Conservation (phyloP, 2,113 vertebrate species). For the Seriola dumerili region DNA sequence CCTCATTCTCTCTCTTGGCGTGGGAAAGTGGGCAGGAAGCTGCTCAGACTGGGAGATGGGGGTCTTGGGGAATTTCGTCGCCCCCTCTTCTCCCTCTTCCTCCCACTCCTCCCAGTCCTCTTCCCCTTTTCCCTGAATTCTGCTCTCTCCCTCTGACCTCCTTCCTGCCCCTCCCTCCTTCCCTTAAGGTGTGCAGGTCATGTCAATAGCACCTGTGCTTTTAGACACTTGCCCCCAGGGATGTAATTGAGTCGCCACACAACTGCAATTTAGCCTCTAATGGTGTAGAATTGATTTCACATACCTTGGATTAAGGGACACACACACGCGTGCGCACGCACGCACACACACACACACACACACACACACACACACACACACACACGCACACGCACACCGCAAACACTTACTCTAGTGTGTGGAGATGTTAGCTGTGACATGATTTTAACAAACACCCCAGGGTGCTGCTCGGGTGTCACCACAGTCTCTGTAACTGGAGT, state of each 20-base stretch:
- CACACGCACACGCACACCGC: neutral
- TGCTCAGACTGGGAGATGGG: slow-evolving; percentile 54
- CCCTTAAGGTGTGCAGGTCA: slow-evolving; percentile 12
- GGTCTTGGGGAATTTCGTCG: slow-evolving; percentile 64
- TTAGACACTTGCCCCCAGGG: slow-evolving; percentile 23
- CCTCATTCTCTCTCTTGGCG: slow-evolving; percentile 24
- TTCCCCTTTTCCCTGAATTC: neutral
- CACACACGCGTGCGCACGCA: neutral
- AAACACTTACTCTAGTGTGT: neutral
- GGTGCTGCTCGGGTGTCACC: neutral
- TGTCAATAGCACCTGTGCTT: slow-evolving; percentile 37
- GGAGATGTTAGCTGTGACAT: neutral
- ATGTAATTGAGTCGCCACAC: slow-evolving; percentile 15
- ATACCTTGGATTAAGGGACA: slow-evolving; percentile 1
- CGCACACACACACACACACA: neutral
- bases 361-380: slow-evolving; percentile 1
- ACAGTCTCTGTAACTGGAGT: neutral
- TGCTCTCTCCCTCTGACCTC: neutral
- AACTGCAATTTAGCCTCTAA: slow-evolving; percentile 33
- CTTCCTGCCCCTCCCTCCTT: neutral
- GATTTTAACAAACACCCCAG: slow-evolving; percentile 6
- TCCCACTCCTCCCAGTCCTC: neutral
- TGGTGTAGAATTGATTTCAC: slow-evolving; percentile 36
- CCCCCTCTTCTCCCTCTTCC: slow-evolving; percentile 23
- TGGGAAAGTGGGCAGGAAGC: slow-evolving; percentile 80